These are phyloP conservation scores for Scyliorhinus canicula DNA, from an alignment of 2,797 vertebrate genomes.

Conservation along the genomic window DNA sequence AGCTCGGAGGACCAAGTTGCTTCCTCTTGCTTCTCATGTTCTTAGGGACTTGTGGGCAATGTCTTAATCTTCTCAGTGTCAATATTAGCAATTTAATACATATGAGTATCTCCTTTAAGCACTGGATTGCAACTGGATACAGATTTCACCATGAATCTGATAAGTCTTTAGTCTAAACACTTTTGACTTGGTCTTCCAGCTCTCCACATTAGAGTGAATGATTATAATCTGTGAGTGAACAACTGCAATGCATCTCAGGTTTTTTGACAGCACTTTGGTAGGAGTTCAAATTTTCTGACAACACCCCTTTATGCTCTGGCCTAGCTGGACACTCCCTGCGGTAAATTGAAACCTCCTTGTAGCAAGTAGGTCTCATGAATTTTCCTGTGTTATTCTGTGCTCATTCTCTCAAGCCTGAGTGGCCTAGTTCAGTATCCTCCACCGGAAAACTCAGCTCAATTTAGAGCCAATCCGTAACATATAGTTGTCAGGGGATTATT, in stretches of 20 bases:
- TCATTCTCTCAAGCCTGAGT: neutral
- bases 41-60: neutral
- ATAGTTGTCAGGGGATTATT: neutral
- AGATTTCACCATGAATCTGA: neutral
- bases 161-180: neutral
- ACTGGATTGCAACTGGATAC: neutral
- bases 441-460: neutral
- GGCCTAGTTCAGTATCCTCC: neutral
- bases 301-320: neutral
- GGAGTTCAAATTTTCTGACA: neutral
- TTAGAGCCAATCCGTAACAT: neutral
- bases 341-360: neutral
- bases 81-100: neutral
- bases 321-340: neutral
- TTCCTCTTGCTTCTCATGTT: no score
- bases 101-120: neutral
- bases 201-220: neutral
- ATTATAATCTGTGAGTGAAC: no score
- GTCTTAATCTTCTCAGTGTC: neutral
- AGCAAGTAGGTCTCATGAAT: neutral
- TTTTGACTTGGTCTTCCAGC: neutral
- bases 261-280: slow-evolving; percentile 7
- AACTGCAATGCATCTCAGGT: neutral
- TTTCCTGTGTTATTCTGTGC: neutral
- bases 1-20: no score